Percentiles rank a stretch among this genome's conserved stretches.
Conservation (phyloP, 2,113 vertebrate species). For the Pelvicachromis taeniatus region DNA sequence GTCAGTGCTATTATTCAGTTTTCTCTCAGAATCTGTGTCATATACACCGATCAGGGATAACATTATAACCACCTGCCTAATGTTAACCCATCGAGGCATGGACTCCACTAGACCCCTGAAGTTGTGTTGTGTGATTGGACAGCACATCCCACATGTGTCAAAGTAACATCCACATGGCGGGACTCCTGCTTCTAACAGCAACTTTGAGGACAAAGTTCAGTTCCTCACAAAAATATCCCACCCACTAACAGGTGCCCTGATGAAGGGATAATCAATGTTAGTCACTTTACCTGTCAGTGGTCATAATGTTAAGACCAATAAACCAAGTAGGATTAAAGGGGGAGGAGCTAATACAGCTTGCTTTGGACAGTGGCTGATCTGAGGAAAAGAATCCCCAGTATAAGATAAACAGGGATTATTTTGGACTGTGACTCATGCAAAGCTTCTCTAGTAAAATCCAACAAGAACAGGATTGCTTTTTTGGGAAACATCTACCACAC, state of each 20-base stretch:
- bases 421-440: neutral
- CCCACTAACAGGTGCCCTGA: neutral
- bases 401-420: neutral
- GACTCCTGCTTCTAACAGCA: neutral
- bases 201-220: neutral
- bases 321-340: neutral
- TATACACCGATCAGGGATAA: neutral
- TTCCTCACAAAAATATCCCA: neutral
- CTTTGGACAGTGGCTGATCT: neutral
- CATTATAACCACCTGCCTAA: neutral
- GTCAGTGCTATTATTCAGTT: neutral
- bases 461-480: neutral
- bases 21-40: neutral
- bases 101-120: neutral
- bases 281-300: neutral
- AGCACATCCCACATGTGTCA: neutral
- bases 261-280: neutral
- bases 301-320: neutral
- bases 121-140: neutral
- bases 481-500: neutral
- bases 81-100: neutral
- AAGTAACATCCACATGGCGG: neutral
- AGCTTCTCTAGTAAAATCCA: neutral
- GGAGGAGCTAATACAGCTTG: neutral
- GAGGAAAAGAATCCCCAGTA: neutral